Conservation (phyloP, 2,888 invertebrate genomes). For the Troides helena region DNA sequence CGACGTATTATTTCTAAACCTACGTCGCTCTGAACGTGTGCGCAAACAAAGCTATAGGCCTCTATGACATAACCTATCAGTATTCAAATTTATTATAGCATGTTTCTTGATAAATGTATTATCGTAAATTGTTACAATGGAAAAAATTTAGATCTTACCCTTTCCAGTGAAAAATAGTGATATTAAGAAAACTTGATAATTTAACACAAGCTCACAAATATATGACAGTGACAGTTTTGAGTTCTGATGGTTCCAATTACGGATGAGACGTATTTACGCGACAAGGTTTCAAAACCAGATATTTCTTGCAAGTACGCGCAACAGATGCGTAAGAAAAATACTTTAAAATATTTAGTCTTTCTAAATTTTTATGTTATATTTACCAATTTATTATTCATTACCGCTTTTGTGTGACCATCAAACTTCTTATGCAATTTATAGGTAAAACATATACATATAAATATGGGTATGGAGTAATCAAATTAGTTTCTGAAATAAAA, state of each 20-base stretch:
- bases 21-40: slow-evolving; percentile 65
- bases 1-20: slow-evolving; percentile 47
- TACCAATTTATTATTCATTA: too few species aligned
- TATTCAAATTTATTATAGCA: not conserved
- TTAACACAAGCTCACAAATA: slow-evolving; percentile 4
- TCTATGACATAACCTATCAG: slow-evolving; percentile 19
- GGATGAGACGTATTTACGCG: too few species aligned
- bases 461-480: too few species aligned
- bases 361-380: too few species aligned
- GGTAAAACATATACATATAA: too few species aligned
- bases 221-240: slow-evolving; percentile 8
- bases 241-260: not conserved
- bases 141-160: slow-evolving; percentile 9
- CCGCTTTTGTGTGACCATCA: too few species aligned
- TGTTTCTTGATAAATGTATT: not conserved
- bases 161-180: not conserved
- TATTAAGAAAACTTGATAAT: slow-evolving; percentile 14
- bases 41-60: slow-evolving; percentile 31
- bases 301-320: too few species aligned
- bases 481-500: too few species aligned
- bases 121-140: not conserved
- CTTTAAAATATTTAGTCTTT: too few species aligned
- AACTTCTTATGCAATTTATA: too few species aligned
- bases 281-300: too few species aligned
- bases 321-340: too few species aligned